These are phyloP conservation scores for Actinia tenebrosa DNA, from an alignment of 64 coral and sea anemone species.

Conservation along the genomic window DNA sequence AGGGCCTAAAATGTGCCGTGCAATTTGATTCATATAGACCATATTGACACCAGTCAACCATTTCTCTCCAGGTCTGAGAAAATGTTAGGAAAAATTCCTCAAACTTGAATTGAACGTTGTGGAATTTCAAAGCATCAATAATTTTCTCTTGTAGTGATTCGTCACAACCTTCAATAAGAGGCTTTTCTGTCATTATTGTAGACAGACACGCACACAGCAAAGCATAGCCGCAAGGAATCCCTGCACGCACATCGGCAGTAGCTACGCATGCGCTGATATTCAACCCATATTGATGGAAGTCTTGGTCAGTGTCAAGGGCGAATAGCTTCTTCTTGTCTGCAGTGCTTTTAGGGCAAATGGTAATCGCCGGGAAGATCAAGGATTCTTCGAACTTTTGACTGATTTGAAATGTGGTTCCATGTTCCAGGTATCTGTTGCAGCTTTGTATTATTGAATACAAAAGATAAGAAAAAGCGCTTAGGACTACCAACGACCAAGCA, in stretches of 20 bases:
- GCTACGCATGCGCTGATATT: conserved; percentile 63
- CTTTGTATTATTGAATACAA: conserved; percentile 10
- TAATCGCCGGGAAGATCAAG: conserved; percentile 23
- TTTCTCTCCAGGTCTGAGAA: not conserved
- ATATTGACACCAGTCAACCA: not conserved
- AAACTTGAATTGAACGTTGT: not conserved
- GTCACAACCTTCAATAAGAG: not conserved
- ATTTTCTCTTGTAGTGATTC: not conserved
- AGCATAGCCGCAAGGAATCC: conserved; percentile 57
- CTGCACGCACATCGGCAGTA: conserved; percentile 46
- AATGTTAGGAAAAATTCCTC: not conserved
- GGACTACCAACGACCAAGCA: conserved; percentile 16
- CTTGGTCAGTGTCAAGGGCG: not conserved
- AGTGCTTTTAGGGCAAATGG: conserved; percentile 20
- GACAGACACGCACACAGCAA: conserved; percentile 56
- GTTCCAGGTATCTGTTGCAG: not conserved
- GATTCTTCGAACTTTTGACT: not conserved
- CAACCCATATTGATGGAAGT: conserved; percentile 24
- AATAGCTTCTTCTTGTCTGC: not conserved
- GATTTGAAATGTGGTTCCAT: conserved; percentile 21
- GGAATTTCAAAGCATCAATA: not conserved
- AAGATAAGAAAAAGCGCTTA: conserved; percentile 20
- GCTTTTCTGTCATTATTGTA: not conserved
- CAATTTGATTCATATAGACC: not conserved
- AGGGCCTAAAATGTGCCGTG: not conserved